Percentiles rank a stretch among this genome's conserved stretches.
Evolutionary conservation across 2,888 invertebrate genomes (phyloP).

Genomic region (Mycalesis mineus): DNA sequence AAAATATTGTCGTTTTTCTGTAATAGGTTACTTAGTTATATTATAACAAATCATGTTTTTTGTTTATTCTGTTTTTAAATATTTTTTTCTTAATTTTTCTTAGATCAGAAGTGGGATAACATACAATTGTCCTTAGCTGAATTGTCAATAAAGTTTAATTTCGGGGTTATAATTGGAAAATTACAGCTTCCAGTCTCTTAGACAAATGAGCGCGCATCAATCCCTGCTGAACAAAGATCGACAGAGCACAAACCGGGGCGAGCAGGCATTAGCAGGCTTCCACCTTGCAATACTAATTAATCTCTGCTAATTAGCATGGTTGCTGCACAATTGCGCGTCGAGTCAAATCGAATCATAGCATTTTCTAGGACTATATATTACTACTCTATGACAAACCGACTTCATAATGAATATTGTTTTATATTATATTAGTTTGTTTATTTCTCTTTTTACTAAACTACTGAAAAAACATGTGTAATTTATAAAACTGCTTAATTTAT

Average conservation of each 20-base stretch:
- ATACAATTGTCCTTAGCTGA: background rate
- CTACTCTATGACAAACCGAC: too few species aligned
- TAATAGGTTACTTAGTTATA: too few species aligned
- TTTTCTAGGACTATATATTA: background rate
- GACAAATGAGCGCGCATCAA: slow-evolving; percentile 24
- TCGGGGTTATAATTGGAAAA: background rate
- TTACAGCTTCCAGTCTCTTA: slow-evolving; percentile 10
- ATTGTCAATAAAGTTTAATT: background rate
- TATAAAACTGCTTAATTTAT: too few species aligned
- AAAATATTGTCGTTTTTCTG: too few species aligned
- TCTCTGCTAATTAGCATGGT: slow-evolving; percentile 66
- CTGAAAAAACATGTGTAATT: too few species aligned
- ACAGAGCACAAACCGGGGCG: slow-evolving; percentile 37
- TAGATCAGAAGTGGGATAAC: too few species aligned
- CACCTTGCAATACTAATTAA: slow-evolving; percentile 67
- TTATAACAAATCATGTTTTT: too few species aligned
- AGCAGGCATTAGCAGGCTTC: slow-evolving; percentile 37
- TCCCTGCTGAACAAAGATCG: slow-evolving; percentile 32
- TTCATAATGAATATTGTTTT: too few species aligned
- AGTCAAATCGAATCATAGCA: background rate
- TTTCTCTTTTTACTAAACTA: too few species aligned
- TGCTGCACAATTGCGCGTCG: slow-evolving; percentile 30
- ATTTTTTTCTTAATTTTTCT: too few species aligned
- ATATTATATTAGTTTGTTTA: too few species aligned
- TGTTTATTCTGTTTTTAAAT: too few species aligned